A percentile compares a stretch with the other conserved stretches of the same genome.
Evolutionary conservation across 2,797 vertebrate genomes (phyloP).

Genomic region (Anas capensis): DNA sequence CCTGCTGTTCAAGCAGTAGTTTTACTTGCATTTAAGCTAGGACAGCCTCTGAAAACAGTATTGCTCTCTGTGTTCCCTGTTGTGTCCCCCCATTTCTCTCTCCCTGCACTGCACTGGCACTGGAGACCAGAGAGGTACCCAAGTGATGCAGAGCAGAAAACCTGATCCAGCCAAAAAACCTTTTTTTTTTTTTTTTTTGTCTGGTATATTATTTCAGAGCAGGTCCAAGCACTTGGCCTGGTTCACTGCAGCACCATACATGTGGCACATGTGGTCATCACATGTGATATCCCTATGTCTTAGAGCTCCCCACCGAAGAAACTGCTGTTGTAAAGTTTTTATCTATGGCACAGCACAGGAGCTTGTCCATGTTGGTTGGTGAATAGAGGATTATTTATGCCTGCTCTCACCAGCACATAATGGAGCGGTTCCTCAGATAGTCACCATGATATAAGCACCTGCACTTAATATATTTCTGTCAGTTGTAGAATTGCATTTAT

Average conservation of each 20-base stretch:
- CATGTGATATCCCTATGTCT: no score
- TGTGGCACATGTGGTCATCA: accelerated
- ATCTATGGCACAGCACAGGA: no score
- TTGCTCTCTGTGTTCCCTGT: no score
- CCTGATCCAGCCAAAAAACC: neutral
- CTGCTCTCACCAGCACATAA: neutral
- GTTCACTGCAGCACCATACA: neutral
- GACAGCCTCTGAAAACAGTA: neutral
- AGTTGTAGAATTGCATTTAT: neutral
- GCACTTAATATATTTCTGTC: neutral
- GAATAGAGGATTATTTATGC: neutral
- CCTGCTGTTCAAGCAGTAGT: neutral
- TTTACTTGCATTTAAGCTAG: neutral
- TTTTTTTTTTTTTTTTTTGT: neutral
- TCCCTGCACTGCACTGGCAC: neutral
- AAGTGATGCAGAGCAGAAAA: neutral
- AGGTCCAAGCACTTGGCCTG: neutral
- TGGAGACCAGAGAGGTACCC: neutral
- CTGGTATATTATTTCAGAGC: neutral
- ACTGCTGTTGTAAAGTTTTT: neutral
- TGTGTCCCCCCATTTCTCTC: no score
- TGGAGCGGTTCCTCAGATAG: neutral
- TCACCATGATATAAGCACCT: neutral
- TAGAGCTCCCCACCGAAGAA: neutral
- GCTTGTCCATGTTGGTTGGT: neutral